These are phyloP conservation scores for Sandelia bainsii DNA, from an alignment of 2,797 vertebrate species.

Conservation along the genomic window DNA sequence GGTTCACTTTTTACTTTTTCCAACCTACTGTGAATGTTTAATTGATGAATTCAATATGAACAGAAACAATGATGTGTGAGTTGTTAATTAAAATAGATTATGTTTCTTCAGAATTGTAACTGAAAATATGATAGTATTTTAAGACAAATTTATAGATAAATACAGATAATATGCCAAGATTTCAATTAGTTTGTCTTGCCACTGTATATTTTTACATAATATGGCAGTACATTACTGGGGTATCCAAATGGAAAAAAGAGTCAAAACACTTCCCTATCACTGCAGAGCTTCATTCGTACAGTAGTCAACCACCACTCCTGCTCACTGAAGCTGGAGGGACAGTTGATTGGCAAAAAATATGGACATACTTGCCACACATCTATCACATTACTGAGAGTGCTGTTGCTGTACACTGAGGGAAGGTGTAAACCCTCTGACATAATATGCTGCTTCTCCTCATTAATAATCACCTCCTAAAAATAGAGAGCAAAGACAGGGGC, in stretches of 20 bases:
- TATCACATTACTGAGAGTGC: not conserved
- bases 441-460: constrained; percentile 56
- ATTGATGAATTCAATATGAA: no score
- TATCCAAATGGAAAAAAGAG: not conserved
- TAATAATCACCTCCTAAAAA: constrained; percentile 66
- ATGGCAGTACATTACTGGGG: no score
- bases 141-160: no score
- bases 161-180: no score
- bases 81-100: no score
- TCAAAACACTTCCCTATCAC: not conserved
- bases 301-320: not conserved
- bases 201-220: no score
- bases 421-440: constrained; percentile 59
- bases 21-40: no score
- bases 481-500: constrained; percentile 47
- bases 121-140: no score
- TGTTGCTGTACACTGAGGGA: constrained; percentile 3
- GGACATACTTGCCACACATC: constrained; percentile 5
- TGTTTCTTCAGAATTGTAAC: no score
- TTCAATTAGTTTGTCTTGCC: no score
- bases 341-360: not conserved
- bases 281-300: not conserved
- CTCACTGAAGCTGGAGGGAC: not conserved
- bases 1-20: no score
- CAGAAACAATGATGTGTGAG: no score